Evolutionary conservation across 2,797 vertebrate genomes (phyloP).

Genomic region (Macrochelys suwanniensis): DNA sequence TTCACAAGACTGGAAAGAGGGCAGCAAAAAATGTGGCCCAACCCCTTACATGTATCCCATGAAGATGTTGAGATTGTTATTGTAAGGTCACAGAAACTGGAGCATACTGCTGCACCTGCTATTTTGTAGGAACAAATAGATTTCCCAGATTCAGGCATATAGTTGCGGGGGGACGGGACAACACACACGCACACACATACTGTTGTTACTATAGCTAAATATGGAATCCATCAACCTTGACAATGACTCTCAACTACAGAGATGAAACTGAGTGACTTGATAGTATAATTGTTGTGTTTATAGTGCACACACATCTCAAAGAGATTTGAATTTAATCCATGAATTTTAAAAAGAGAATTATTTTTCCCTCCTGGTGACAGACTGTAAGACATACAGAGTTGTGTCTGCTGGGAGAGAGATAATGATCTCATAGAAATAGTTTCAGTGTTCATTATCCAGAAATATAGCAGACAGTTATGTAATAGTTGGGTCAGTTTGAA

Average conservation of each 20-base stretch:
- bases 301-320: background rate
- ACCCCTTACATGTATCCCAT: accelerated
- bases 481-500: background rate
- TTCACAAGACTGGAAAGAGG: background rate
- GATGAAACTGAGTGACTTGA: background rate
- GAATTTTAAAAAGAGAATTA: background rate
- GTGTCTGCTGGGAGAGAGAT: background rate
- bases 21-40: background rate
- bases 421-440: background rate
- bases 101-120: background rate
- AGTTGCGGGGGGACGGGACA: background rate
- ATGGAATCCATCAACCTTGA: accelerated
- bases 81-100: background rate
- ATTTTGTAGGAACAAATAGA: background rate
- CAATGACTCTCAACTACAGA: background rate
- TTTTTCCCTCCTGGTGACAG: slow-evolving; percentile 42
- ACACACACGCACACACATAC: background rate
- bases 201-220: background rate
- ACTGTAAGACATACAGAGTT: background rate
- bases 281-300: background rate
- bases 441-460: background rate
- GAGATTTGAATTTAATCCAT: background rate
- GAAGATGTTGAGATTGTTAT: background rate
- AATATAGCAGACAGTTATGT: background rate
- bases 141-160: background rate